A percentile compares a stretch with the other conserved stretches of the same genome.
phyloP scores from a whole-genome alignment of 2,113 vertebrate genomes.

The Anhinga rufa region DNA sequence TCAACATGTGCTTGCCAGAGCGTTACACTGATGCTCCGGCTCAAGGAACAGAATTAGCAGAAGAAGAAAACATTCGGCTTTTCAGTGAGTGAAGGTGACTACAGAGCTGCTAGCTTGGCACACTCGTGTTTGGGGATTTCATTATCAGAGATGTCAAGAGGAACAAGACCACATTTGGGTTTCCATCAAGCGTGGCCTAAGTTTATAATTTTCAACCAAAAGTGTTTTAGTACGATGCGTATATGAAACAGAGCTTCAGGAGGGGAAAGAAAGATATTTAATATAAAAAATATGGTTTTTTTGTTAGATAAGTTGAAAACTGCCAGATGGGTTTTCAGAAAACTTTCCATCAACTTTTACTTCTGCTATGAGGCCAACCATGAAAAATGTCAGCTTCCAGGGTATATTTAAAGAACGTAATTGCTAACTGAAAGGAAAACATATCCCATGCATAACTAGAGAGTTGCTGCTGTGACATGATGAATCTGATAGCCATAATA shows the following conservation, averaged over 20 bases:
- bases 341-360: constrained; percentile 44
- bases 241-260: not conserved
- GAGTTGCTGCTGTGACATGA: not conserved
- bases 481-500: not conserved
- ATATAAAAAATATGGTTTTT: not conserved
- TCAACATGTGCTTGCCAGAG: constrained; percentile 23
- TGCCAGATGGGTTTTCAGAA: constrained; percentile 29
- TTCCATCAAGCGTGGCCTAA: not conserved
- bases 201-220: not conserved
- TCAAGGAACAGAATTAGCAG: not conserved
- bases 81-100: not conserved
- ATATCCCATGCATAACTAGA: not conserved
- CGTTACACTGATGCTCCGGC: not conserved
- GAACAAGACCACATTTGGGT: not conserved
- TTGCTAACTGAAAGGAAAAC: constrained; percentile 26
- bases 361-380: constrained; percentile 22
- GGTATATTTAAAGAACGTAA: constrained; percentile 41
- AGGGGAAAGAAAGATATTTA: not conserved
- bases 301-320: constrained; percentile 28
- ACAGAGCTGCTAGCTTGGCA: not conserved
- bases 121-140: not conserved
- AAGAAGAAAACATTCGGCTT: not conserved
- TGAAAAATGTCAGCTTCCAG: not conserved
- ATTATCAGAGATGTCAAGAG: not conserved
- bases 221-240: not conserved